Base-by-base conservation (phyloP, 2,888 invertebrate species). In the Dexiosoma caninum region DNA sequence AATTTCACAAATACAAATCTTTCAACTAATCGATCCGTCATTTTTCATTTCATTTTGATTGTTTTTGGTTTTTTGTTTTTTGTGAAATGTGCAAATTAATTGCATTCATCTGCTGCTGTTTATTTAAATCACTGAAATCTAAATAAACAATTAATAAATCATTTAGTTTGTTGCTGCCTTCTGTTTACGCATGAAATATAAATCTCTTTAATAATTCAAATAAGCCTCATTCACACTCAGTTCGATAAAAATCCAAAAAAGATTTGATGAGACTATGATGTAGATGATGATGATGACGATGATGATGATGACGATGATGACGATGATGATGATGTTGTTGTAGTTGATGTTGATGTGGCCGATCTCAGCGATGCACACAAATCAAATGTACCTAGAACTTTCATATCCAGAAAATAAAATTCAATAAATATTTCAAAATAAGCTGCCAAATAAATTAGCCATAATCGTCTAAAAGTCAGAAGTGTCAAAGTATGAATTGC, bases 141-240 rank as follows among this genome's bases (percentile, higher is more conserved):
- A 81, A 72, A 81, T 74, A 81, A 81, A 81, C 72, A 81, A 77
- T 64, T 67, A 71, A 76, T 80, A 67, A 81, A 81, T 81, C 77
- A 81, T 74, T 51, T 64, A 42, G 42, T 42, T 55, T 66, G 8
- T 46, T 27, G 10, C 40, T 59, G 59, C 30, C 21, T 67, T 49
- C 40, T 67, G 37, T 51, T 51, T 59, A 49, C 51, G 21, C 30
- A 42, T 42, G 14, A 59, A 42, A n/a, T 44, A 59, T 21, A 59
- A 59, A 72, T 72, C 57, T 57, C 42, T 30, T 46, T 19, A 55
- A 74, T 59, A 59, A 72, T 64, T 69, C 40, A 69, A 57, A 69
- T 16, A 44, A 46, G 71, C 46, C 59, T 60, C 42, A 62, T 77
- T 64, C 77, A 32, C 62, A 57, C 72, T 67, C n/a, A 76, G 35